phyloP scores from a whole-genome alignment of 1,140 invertebrate genomes.

The Musca domestica region DNA sequence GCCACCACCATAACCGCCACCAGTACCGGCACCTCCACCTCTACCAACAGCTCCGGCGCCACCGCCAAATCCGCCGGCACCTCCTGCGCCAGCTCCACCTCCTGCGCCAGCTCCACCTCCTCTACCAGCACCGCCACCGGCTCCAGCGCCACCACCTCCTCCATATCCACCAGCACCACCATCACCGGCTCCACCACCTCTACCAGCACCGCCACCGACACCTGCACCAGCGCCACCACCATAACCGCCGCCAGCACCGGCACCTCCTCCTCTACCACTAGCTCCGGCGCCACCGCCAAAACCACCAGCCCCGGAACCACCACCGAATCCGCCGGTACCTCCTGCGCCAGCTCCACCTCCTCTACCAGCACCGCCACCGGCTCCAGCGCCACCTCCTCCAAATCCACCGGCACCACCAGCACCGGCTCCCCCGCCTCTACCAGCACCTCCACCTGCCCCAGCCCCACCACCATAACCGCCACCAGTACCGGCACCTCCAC shows the following conservation, averaged over 20 bases:
- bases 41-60: slow-evolving; percentile 30
- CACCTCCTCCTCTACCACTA: slow-evolving; percentile 54
- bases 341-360: slow-evolving; percentile 47
- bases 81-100: slow-evolving; percentile 39
- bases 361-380: slow-evolving; percentile 53
- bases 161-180: slow-evolving; percentile 30
- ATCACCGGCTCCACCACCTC: slow-evolving; percentile 31
- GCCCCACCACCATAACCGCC: slow-evolving; percentile 46
- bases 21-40: slow-evolving; percentile 28
- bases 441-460: slow-evolving; percentile 50
- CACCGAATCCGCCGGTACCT: no score
- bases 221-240: slow-evolving; percentile 34
- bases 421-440: slow-evolving; percentile 48
- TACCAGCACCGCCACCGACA: slow-evolving; percentile 34
- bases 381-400: slow-evolving; percentile 51
- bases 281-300: slow-evolving; percentile 52
- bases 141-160: slow-evolving; percentile 31
- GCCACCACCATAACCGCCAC: slow-evolving; percentile 42
- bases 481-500: slow-evolving; percentile 38
- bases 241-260: slow-evolving; percentile 39
- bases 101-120: slow-evolving; percentile 43
- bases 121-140: slow-evolving; percentile 47
- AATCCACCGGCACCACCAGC: slow-evolving; percentile 54
- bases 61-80: slow-evolving; percentile 32
- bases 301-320: slow-evolving; percentile 47